Evolutionary conservation across 2,888 invertebrate genomes (phyloP).

Genomic region (Danaus chrysippus): DNA sequence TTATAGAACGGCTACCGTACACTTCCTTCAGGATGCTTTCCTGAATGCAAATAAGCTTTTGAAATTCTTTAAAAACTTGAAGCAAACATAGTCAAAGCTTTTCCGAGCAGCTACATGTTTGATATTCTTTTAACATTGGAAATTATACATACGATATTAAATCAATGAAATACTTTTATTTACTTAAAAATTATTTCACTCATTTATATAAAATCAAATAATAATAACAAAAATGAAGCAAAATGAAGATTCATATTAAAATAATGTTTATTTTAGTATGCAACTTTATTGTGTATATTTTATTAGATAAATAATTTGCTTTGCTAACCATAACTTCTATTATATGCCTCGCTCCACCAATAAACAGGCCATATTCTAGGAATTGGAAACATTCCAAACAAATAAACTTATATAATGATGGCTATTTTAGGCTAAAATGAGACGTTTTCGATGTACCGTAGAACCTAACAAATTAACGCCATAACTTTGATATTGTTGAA

Average conservation of each 20-base stretch:
- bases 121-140: slow-evolving; percentile 1
- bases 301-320: slow-evolving; percentile 9
- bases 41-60: slow-evolving; percentile 25
- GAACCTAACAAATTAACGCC: too few species aligned
- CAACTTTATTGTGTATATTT: not conserved
- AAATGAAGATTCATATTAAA: too few species aligned
- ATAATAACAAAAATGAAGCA: too few species aligned
- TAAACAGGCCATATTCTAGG: slow-evolving; percentile 34
- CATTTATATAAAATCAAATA: too few species aligned
- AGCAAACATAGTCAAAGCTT: slow-evolving; percentile 20
- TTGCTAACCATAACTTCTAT: slow-evolving; percentile 28
- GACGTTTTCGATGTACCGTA: too few species aligned
- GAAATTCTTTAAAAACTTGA: slow-evolving; percentile 19
- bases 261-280: too few species aligned
- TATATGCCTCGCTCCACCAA: slow-evolving; percentile 34
- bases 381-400: slow-evolving; percentile 37
- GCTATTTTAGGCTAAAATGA: not conserved
- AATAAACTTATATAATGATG: slow-evolving; percentile 12
- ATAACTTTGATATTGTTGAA: too few species aligned
- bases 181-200: too few species aligned
- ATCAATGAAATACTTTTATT: not conserved
- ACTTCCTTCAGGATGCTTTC: slow-evolving; percentile 15
- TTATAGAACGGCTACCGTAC: slow-evolving; percentile 13
- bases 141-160: slow-evolving; percentile 9
- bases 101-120: slow-evolving; percentile 20